Base-by-base conservation (phyloP, 2,797 vertebrate species). In the Cossypha dichroa region DNA sequence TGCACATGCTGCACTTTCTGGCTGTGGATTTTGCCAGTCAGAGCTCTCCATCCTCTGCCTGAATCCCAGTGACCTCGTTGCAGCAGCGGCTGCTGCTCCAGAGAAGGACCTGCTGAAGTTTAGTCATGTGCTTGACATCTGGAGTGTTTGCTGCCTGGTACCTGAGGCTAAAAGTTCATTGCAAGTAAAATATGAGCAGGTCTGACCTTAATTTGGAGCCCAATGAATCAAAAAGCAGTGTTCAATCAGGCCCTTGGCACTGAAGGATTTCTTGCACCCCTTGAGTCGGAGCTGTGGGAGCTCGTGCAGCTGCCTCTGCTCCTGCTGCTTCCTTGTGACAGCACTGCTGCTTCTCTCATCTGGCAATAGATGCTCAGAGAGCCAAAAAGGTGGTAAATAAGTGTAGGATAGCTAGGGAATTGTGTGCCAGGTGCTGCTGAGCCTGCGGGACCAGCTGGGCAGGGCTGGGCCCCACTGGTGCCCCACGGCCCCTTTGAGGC, bases 201-300 rank as follows among this genome's bases (percentile, higher is more conserved):
- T 41, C 40, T 88, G 90, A 56, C 54, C 82, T 90, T 92, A 88
- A 81, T 90, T 88, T 90, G 68, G 34, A 95, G 70, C 33, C 36
- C 12, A 63, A 20, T 74, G 90, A 91, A 82, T 92, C 81, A 92
- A 92, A 67, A 46, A 54, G 45, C 45, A 80, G 59, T 15, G n/a
- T 85, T 85, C 49, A 63, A 0, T 74, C 80, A 85, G 52, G 52
- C 80, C 15, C 4, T 46, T 80, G 84, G 52, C 75, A 64, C 78
- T 41, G 52, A 48, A 73, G 63, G 56, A 49, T 79, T 87, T 29
- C 82, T 94, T 76, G 67, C 67, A 54, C 26, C 72, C 46, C 63
- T 63, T 63, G 49, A 10, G 52, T 5, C 0, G 0, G 23, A 22
- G 73, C 62, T 31, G 2, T 59, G 74, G 80, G 74, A 49, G 49